Evolutionary conservation across 1,140 invertebrate genomes (phyloP), one percentile per base, ranked within the genome.

Genomic region (Drosophila simulans): DNA sequence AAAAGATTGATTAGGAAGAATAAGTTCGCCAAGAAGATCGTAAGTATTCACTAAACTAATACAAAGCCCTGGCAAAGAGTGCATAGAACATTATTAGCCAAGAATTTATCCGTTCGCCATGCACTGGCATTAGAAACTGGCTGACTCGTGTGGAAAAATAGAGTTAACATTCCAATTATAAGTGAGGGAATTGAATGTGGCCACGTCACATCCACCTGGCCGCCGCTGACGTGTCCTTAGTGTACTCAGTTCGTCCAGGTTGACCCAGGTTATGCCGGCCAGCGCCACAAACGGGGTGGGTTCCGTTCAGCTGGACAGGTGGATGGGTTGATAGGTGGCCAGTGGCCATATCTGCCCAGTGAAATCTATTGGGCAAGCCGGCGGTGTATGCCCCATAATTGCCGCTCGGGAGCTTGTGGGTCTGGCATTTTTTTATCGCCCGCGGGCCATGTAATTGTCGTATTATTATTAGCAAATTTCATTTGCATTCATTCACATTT

Each of bases 391-490:
- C 5, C 64, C 66, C 64, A 70, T 71, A 71, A 71, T 70, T 71
- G 68, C 52, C 17, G 42, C 51, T 11, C n/a, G 69, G 63, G 31
- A 55, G 40, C 49, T 46, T 1, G 65, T 45, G 52, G 64, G 64
- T 42, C 51, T 55, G 25, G 5, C 15, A 20, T 37, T 22, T 22
- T 68, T 20, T 40, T 70, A 70, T 70, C 43, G 66, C 27, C 27
- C 3, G 17, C 51, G 27, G 64, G 27, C 65, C 68, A 70, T 57
- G 52, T 70, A 71, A 71, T 65, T 65, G 60, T 53, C 31, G 15
- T 71, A 49, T 70, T 70, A 49, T 70, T 70, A 71, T 70, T 70
- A 71, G 68, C 68, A 27, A 71, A 71, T 57, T 70, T 70, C 68
- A 70, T 70, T 71, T 71, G 68, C 65, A 71, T 70, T 70, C 66